Base-by-base conservation (phyloP, 2,113 vertebrate species). In the Entelurus aequoreus region DNA sequence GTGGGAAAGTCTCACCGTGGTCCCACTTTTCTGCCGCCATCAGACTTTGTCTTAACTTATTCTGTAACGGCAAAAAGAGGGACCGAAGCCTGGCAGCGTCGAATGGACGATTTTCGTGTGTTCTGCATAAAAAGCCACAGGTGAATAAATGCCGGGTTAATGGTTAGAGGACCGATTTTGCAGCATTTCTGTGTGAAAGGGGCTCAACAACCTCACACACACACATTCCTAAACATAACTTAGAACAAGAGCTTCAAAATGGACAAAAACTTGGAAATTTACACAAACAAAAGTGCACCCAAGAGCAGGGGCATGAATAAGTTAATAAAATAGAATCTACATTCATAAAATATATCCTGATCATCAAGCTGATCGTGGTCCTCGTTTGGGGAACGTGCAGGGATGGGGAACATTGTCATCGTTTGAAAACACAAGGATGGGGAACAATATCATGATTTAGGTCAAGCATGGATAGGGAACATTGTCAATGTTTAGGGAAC, bases 251-350 rank as follows among this genome's bases (percentile, higher is more conserved):
- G 47, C 16, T 48, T 50, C 36, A 54, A 65, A 84, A 83, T 75
- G 59, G 44, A 75, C 74, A 81, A 75, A 83, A 65, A 38, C 67
- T 78, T 58, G 59, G 74, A 63, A 80, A 19, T 72, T 56, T 19
- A 76, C 66, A 71, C 65, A 65, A 71, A 72, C 75, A 74, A 58
- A 66, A 65, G 65, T 71, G 35, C 72, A 74, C 74, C 80, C 72
- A 74, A 79, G 83, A 84, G 56, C n/a, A 10, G 78, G 68, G 67
- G 84, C 74, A 80, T 85, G 77, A 89, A 91, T 89, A 90, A 89
- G 79, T 90, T 89, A 89, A 89, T 90, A 89, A 91, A 91, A 90
- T 88, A 90, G 83, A 88, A 77, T 89, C 81, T 88, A 84, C 78
- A 84, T 79, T 90, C 69, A 86, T 72, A 86, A 81, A 77, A 86